phyloP scores from a whole-genome alignment of 2,797 vertebrate genomes.

The Acropternis orthonyx region DNA sequence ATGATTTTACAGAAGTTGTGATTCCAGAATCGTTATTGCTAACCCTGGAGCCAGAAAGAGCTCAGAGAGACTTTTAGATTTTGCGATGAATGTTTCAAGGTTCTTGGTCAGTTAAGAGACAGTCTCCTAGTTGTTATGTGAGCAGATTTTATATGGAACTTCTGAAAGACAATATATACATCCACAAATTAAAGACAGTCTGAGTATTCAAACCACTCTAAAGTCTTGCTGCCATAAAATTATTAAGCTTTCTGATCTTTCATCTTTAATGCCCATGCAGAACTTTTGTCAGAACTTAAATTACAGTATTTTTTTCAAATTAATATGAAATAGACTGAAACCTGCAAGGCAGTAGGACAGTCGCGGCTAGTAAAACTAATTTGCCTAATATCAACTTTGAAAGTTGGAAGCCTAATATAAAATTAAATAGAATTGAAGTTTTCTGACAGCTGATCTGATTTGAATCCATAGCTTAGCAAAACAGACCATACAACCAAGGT shows the following conservation, averaged over 20 bases:
- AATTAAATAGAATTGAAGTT: neutral
- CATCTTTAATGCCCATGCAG: neutral
- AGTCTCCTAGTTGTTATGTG: neutral
- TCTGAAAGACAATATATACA: neutral
- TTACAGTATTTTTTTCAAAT: neutral
- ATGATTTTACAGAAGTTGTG: neutral
- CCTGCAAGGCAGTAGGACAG: neutral
- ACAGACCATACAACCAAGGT: neutral
- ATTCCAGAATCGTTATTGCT: neutral
- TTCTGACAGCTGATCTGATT: neutral
- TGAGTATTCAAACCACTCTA: neutral
- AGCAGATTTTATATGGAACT: neutral
- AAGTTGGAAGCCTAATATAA: neutral
- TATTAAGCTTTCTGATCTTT: neutral
- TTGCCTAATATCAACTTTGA: neutral
- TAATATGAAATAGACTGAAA: neutral
- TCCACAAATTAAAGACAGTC: neutral
- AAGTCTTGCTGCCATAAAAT: neutral
- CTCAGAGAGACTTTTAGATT: neutral
- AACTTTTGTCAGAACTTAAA: neutral
- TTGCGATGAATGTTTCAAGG: neutral
- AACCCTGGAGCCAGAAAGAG: neutral
- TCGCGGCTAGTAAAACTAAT: neutral
- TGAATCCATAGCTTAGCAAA: fast-evolving
- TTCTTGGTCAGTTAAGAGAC: neutral